Evolutionary conservation across 2,888 invertebrate genomes (phyloP), one percentile per base, ranked within the genome.

Genomic region (Ceramica pisi): DNA sequence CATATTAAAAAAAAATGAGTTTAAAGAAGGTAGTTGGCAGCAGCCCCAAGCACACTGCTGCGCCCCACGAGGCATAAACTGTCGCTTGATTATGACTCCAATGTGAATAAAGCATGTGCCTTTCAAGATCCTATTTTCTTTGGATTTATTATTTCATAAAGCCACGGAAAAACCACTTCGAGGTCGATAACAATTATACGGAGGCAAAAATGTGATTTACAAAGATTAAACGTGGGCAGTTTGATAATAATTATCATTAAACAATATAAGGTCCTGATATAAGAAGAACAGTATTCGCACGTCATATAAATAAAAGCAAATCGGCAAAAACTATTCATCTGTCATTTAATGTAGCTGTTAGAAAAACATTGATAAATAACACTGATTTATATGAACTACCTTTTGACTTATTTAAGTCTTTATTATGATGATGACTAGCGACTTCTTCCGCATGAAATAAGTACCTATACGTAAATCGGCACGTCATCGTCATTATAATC

Each of bases 391-490:
- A 41, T 19, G 21, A 12, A 41, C 8, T 31, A 26, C 6, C 14
- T 65, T 53, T 46, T 68, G 65, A 21, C 50, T 21, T 21, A 63
- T 51, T 67, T 21, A 5, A 19, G 10, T 23, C 5, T 10, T 7
- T 41, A n/a, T 38, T 3, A 51, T 44, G 31, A 41, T 44, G 41
- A 53, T 44, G 41, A 53, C 9, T 31, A 21, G n/a, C 21, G 21
- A 67, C 10, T 63, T 63, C 26, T 14, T 23, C 35, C 10, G 14
- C 9, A 57, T 57, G 26, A 26, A 14, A 23, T 35, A 62, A 50
- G 10, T 2, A 31, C 4, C 26, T 26, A 12, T 41, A 41, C 41
- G 14, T 41, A 41, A 14, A 41, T 14, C 41, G 10, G n/a, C 35
- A 23, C 51, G 44, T 31, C 7, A 12, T 12, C 51, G 44, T 31